These are phyloP conservation scores for Nyctalus aviator DNA, from an alignment of 2,797 vertebrate species.

Conservation along the genomic window DNA sequence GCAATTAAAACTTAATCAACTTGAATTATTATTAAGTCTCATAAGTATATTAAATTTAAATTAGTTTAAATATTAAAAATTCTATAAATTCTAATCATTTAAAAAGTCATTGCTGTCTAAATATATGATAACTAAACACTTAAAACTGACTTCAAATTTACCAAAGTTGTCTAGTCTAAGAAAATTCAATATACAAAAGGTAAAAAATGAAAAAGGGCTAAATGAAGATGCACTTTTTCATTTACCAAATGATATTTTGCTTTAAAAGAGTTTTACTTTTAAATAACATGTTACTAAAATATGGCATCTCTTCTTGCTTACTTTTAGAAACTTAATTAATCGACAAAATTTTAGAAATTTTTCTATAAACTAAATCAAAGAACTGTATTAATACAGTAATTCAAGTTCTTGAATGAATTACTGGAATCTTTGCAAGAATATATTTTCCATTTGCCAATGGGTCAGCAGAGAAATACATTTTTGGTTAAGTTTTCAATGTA, in stretches of 20 bases:
- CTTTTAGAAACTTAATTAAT: neutral
- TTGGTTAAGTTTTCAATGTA: constrained; percentile 19
- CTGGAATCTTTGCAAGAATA: neutral
- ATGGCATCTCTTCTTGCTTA: neutral
- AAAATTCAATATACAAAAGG: constrained; percentile 30
- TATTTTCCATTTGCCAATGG: neutral
- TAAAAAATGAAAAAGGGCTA: neutral
- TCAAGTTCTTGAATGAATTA: constrained; percentile 43
- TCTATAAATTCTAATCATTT: neutral
- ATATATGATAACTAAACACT: neutral
- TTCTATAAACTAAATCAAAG: constrained; percentile 20
- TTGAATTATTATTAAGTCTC: neutral
- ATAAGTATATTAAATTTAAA: constrained; percentile 45
- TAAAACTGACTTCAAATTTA: constrained; percentile 18
- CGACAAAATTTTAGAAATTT: constrained; percentile 10
- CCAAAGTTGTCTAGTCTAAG: neutral
- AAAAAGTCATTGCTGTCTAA: neutral
- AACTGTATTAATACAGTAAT: constrained; percentile 2
- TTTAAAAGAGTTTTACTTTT: constrained; percentile 50
- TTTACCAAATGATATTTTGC: neutral
- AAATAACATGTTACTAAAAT: neutral
- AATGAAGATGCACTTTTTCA: neutral
- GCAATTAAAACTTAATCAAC: neutral
- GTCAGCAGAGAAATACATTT: neutral
- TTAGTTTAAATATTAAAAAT: neutral